These are phyloP conservation scores for Tautogolabrus adspersus DNA, from an alignment of 2,113 vertebrate species.

Conservation along the genomic window DNA sequence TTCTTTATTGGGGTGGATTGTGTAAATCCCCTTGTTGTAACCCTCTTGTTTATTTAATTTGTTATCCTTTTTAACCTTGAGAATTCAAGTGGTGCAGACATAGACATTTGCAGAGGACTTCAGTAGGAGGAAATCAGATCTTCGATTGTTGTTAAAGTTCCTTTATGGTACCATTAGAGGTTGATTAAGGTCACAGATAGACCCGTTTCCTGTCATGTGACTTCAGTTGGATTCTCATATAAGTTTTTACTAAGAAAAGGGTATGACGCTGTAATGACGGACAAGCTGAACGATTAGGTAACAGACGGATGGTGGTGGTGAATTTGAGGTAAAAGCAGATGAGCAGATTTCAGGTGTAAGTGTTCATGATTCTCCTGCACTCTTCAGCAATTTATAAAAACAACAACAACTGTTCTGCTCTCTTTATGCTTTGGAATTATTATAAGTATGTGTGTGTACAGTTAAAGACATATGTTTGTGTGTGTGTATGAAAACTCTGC, in stretches of 20 bases:
- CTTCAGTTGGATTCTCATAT: neutral
- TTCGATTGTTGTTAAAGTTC: constrained; percentile 11
- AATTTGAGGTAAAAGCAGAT: too few relatives aligned
- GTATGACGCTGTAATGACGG: neutral
- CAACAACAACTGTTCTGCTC: too few relatives aligned
- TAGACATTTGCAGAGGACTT: neutral
- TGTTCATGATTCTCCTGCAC: too few relatives aligned
- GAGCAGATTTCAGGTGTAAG: too few relatives aligned
- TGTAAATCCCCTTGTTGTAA: too few relatives aligned
- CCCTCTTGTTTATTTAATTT: too few relatives aligned
- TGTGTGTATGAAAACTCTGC: too few relatives aligned
- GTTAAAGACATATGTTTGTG: too few relatives aligned
- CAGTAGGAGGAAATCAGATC: neutral
- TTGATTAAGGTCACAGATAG: constrained; percentile 28
- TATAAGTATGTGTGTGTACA: neutral
- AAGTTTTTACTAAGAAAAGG: neutral
- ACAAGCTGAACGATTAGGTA: neutral
- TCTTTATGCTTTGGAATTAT: neutral
- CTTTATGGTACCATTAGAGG: constrained; percentile 7
- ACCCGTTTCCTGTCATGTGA: neutral
- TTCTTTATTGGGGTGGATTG: too few relatives aligned
- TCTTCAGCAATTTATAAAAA: too few relatives aligned
- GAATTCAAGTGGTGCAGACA: neutral
- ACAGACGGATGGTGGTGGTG: neutral
- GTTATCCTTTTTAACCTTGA: too few relatives aligned